phyloP scores from a whole-genome alignment of 2,888 invertebrate genomes.

The Bombylius major region DNA sequence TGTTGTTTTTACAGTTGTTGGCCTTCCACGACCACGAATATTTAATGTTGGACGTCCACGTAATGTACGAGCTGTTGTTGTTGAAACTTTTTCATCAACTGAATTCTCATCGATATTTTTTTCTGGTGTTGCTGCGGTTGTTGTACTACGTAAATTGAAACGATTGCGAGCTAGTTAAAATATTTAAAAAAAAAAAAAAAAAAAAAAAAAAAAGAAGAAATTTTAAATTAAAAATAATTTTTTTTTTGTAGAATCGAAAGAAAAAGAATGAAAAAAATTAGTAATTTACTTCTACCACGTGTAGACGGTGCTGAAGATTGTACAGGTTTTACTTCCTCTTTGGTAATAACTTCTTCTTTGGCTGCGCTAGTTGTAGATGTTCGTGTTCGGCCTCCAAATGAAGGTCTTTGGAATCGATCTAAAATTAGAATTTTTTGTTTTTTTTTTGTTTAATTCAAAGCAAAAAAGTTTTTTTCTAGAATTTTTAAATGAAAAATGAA shows the following conservation, averaged over 20 bases:
- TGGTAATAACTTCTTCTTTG: conserved; percentile 24
- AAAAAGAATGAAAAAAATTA: background rate
- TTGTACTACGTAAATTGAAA: conserved; percentile 32
- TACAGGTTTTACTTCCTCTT: conserved; percentile 29
- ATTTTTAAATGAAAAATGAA: no score
- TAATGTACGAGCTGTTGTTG: conserved; percentile 24
- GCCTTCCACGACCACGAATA: conserved; percentile 30
- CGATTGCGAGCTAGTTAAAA: conserved; percentile 31
- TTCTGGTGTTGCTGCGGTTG: conserved; percentile 25
- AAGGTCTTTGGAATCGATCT: conserved; percentile 35
- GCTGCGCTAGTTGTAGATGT: conserved; percentile 23
- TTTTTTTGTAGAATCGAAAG: background rate
- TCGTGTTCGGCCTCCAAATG: conserved; percentile 31
- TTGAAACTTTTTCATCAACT: conserved; percentile 22
- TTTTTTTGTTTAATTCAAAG: background rate
- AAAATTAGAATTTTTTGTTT: background rate
- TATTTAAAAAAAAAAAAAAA: background rate
- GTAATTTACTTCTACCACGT: conserved; percentile 26
- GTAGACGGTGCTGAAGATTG: conserved; percentile 11
- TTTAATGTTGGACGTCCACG: conserved; percentile 29
- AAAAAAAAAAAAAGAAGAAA: background rate
- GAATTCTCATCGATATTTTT: conserved; percentile 19
- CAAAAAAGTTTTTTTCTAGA: background rate
- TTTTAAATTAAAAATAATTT: background rate
- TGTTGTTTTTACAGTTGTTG: conserved; percentile 21